Evolutionary conservation across 2,797 vertebrate species (phyloP), one percentile per base, ranked within the genome.

Genomic region (Glyptemys insculpta): DNA sequence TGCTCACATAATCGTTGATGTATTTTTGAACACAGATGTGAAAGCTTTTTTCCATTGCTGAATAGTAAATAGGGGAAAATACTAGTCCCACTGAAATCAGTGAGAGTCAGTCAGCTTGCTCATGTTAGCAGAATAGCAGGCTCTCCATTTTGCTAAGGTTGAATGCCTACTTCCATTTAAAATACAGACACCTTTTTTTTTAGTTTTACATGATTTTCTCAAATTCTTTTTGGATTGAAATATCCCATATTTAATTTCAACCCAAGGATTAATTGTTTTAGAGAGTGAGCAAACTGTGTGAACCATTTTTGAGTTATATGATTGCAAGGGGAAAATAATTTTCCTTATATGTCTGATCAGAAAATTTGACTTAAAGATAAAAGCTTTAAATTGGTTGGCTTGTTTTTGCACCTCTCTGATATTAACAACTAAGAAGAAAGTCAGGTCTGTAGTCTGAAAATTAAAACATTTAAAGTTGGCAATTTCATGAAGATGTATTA

Each of bases 401-500:
- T 86, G 80, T 81, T 59, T 54, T 54, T 54, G 53, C 21, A 54
- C 53, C 53, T 54, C 53, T 54, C 53, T 54, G 21, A 54, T 54
- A 54, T 54, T 29, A 14, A 44, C 12, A 49, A 37, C 16, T 8
- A 53, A 12, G 79, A 88, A 53, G 2, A 76, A 87, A 37, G 34
- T 49, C 56, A 76, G 8, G 62, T 83, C 14, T 65, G 6, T 34
- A 68, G 3, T 44, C 93, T 81, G 19, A 72, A 72, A 41, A 41
- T 53, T 6, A 15, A 44, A 29, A 2, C 41, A 23, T 87, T 83
- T 12, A 34, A 91, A 57, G 2, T 2, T 37, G 12, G 5, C 52
- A 54, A 89, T 94, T 93, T 11, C 49, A 65, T 87, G 72, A 94
- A 82, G 23, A 9, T 14, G 54, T 87, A 37, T 34, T 78, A 52